Base-by-base conservation (phyloP, 2,888 invertebrate genomes). In the Camptogramma bilineatum region DNA sequence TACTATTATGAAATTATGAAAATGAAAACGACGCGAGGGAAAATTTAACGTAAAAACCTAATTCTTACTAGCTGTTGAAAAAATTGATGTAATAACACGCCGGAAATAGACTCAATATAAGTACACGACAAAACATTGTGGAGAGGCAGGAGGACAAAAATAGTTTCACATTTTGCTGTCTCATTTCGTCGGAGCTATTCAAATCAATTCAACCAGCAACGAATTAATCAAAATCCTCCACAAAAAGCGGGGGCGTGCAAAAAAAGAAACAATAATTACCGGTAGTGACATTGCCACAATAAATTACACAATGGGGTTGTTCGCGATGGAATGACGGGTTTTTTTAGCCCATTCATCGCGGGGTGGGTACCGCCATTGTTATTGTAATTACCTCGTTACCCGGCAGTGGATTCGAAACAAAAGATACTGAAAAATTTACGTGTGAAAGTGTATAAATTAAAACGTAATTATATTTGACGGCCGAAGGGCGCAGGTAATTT, bases 311-410 rank as follows among this genome's bases (percentile, higher is more conserved):
- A 84, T 81, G 73, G 80, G 62, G 58, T 73, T 78, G 79, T 81
- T 81, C 74, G 70, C 73, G 73, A 74, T 71, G 74, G 77, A 77
- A 78, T 71, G 77, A 70, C 71, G 73, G 72, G 71, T 75, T 78
- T 83, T 59, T 79, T 77, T 77, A 73, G 62, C 71, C 74, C 78
- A 80, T 83, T 79, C 82, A 81, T 76, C 69, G 75, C 74, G 66
- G 64, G 69, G 69, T 68, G 66, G 78, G 77, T 81, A 78, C 75
- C 72, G 69, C 78, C 75, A 86, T 87, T 87, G 86, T 88, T 82
- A 84, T 81, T 84, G 79, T 85, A 86, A 87, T 87, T 86, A 84
- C 84, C 87, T 86, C 82, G 84, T 87, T 86, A 86, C 79, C 71
- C 76, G 73, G 75, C 70, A 72, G 75, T 77, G 69, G 68, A 72